A percentile compares a stretch with the other conserved stretches of the same genome.
Evolutionary conservation across 2,113 vertebrate genomes (phyloP).

Genomic region (Lycocorax pyrrhopterus): DNA sequence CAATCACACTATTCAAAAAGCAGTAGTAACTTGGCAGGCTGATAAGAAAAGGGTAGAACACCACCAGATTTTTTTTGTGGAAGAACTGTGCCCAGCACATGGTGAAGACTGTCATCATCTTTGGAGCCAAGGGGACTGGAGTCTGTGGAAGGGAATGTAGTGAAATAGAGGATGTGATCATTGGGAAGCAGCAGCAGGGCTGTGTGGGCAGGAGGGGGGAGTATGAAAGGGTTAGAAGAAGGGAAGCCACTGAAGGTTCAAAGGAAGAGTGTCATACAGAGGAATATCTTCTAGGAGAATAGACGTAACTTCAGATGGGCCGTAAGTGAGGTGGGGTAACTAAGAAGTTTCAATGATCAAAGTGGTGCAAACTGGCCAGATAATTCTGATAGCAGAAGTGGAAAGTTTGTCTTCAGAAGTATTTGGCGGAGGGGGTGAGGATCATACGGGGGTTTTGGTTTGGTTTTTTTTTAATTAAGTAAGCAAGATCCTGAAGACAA

Average conservation of each 20-base stretch:
- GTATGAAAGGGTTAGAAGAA: background rate
- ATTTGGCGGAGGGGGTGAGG: accelerated
- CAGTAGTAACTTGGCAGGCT: background rate
- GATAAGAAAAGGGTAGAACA: background rate
- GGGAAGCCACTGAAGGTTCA: background rate
- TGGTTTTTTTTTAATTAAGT: background rate
- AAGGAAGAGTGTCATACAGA: background rate
- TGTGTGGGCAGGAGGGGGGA: background rate
- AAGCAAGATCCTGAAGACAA: background rate
- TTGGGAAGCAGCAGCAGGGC: background rate
- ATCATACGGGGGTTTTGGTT: no score
- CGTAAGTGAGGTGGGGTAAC: background rate
- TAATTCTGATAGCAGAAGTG: background rate
- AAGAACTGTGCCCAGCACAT: background rate
- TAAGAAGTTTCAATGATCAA: background rate
- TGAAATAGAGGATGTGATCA: background rate
- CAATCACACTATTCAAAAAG: background rate
- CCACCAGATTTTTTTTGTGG: background rate
- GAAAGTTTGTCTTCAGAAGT: background rate
- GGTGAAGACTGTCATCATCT: background rate
- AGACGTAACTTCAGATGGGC: background rate
- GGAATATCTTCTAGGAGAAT: background rate
- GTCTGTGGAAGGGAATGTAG: background rate
- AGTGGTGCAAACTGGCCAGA: background rate
- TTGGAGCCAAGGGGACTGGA: background rate